These are phyloP conservation scores for Charaxes varanes DNA, from an alignment of 1,140 invertebrate species.

Conservation along the genomic window DNA sequence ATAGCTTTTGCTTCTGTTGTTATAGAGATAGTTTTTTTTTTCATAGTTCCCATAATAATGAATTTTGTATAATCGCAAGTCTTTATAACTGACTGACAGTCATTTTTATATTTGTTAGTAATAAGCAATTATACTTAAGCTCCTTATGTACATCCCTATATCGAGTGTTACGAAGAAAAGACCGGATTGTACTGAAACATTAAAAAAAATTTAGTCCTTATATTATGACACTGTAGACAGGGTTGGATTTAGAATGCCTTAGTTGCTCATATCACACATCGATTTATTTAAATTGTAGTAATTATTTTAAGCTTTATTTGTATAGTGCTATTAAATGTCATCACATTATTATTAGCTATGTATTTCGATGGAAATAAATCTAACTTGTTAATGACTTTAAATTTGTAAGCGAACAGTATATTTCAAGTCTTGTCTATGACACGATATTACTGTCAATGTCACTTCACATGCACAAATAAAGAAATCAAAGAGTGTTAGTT, in stretches of 20 bases:
- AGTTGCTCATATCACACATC: conserved; percentile 34
- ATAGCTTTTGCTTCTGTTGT: conserved; percentile 10
- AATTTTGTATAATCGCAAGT: neutral
- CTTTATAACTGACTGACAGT: conserved; percentile 14
- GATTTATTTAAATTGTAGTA: conserved; percentile 18
- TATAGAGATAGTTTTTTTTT: conserved; percentile 3
- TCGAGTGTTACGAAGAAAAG: neutral
- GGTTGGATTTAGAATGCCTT: conserved; percentile 5
- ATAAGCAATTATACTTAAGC: conserved; percentile 10
- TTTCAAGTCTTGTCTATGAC: too few relatives aligned
- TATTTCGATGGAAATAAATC: too few relatives aligned
- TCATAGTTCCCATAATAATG: neutral
- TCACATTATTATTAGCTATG: too few relatives aligned
- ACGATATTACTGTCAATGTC: too few relatives aligned
- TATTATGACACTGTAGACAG: neutral
- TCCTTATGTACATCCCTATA: neutral
- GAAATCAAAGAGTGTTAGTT: too few relatives aligned
- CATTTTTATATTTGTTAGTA: conserved; percentile 12
- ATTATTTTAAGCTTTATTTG: conserved; percentile 12
- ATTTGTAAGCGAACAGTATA: too few relatives aligned
- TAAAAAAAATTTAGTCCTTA: neutral
- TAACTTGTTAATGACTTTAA: too few relatives aligned
- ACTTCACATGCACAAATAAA: too few relatives aligned
- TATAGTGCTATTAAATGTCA: conserved; percentile 15
- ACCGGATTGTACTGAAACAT: neutral